Base-by-base conservation (phyloP, 2,888 invertebrate genomes). In the Tachystola acroxantha region DNA sequence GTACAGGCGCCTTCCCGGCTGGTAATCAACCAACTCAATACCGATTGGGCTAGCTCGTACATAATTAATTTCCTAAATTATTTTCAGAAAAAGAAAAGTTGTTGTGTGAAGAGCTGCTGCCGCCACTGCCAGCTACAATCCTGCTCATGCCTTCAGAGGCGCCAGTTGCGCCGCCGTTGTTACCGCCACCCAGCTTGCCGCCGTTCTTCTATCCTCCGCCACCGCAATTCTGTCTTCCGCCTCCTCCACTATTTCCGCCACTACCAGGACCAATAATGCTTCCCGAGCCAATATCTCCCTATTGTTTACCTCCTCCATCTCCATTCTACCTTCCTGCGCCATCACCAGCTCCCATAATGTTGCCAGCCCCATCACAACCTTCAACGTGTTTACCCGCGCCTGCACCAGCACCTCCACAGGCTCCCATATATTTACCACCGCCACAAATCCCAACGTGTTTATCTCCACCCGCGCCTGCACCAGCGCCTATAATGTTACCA, bases 121-220 rank as follows among this genome's bases (percentile, higher is more conserved):
- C 49, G 1, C 34, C 61, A 13, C 72, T 66, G 0, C 75, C 77
- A 3, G 55, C 72, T 0, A 75, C 80, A 0, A 73, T 81, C 7
- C 58, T 82, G 34, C 41, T 82, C 39, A 59, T 80, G 67, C 81
- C 81, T 7, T 72, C 78, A 0, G 49, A 55, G 0, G 62, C 71
- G 0, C 71, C 76, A 0, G 50, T 62, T 0, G 49, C 47, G 4
- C 38, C 46, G 9, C 44, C 46, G 0, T 47, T 49, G 0, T 35
- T 39, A 2, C 34, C 43, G 10, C 44, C 13, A 2, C 26, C n/a
- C n/a, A n/a, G n/a, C n/a, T n/a, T n/a, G 1, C 43, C 51, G n/a
- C 38, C 43, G 1, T 46, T 52, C 0, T 32, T 44, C 4, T 36
- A 31, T 7, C 36, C 46, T 1, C 46, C 48, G 4, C 48, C 51